phyloP scores from a whole-genome alignment of 2,113 vertebrate genomes.

The Aepyceros melampus region DNA sequence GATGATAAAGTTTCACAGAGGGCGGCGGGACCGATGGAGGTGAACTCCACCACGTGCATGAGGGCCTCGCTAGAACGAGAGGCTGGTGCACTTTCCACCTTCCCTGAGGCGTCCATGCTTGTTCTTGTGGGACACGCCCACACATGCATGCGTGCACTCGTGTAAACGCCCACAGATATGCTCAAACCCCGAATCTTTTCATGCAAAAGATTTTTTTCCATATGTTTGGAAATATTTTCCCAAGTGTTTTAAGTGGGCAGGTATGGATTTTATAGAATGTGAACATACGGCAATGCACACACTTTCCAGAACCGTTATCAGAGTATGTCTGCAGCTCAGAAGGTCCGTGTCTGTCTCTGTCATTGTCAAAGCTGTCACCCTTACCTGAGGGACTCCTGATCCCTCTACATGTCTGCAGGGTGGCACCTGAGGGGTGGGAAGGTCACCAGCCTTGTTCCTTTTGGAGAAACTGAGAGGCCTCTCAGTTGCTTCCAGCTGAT shows the following conservation, averaged over 20 bases:
- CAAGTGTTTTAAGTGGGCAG: neutral
- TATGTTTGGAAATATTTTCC: neutral
- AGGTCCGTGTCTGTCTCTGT: too few species aligned
- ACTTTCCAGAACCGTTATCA: neutral
- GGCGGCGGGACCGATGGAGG: fast-evolving
- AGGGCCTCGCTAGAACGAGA: fast-evolving
- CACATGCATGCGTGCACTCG: fast-evolving
- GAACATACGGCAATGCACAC: neutral
- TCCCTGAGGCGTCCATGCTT: neutral
- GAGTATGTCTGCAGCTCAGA: neutral
- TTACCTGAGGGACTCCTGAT: neutral
- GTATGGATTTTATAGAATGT: neutral
- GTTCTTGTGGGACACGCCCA: neutral
- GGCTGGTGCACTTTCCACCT: neutral
- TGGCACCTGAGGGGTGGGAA: neutral
- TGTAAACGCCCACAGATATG: neutral
- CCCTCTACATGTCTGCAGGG: neutral
- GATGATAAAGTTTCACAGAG: neutral
- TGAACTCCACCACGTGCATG: fast-evolving
- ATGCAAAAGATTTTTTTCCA: fast-evolving
- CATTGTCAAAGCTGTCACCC: neutral
- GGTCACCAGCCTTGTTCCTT: neutral
- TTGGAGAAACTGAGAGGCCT: neutral
- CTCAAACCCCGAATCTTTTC: neutral
- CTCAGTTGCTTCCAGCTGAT: fast-evolving